Conservation (phyloP, 1,140 invertebrate genomes). For the Cheumatopsyche charites region DNA sequence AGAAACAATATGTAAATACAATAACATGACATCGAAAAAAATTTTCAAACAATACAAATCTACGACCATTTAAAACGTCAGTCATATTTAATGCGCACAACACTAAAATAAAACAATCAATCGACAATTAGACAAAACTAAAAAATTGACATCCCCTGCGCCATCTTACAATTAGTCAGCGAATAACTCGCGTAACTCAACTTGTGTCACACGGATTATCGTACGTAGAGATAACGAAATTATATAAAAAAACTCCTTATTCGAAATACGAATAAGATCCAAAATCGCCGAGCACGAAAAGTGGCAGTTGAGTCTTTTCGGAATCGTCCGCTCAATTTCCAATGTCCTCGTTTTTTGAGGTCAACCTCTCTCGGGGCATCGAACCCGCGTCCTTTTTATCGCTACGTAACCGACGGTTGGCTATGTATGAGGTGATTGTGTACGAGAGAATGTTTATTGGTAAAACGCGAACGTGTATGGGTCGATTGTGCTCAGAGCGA, state of each 20-base stretch:
- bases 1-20: too few species aligned
- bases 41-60: too few species aligned
- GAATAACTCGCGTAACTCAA: constrained; percentile 39
- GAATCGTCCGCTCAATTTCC: constrained; percentile 31
- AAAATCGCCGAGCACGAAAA: not conserved
- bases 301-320: not conserved
- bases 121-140: too few species aligned
- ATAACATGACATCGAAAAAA: too few species aligned
- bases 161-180: constrained; percentile 37
- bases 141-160: constrained; percentile 17
- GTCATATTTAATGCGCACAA: too few species aligned
- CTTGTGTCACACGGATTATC: constrained; percentile 40
- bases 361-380: constrained; percentile 42
- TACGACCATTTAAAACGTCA: too few species aligned
- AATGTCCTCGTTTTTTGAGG: constrained; percentile 49
- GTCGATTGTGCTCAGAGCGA: too few species aligned
- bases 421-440: too few species aligned
- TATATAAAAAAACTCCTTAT: not conserved
- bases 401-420: constrained; percentile 28
- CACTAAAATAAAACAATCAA: too few species aligned
- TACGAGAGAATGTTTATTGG: too few species aligned
- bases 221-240: constrained; percentile 14
- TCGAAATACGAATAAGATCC: not conserved
- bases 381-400: constrained; percentile 46
- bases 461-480: too few species aligned